Base-by-base conservation (phyloP, 64 coral and sea anemone species). In the Cladopsammia gracilis region DNA sequence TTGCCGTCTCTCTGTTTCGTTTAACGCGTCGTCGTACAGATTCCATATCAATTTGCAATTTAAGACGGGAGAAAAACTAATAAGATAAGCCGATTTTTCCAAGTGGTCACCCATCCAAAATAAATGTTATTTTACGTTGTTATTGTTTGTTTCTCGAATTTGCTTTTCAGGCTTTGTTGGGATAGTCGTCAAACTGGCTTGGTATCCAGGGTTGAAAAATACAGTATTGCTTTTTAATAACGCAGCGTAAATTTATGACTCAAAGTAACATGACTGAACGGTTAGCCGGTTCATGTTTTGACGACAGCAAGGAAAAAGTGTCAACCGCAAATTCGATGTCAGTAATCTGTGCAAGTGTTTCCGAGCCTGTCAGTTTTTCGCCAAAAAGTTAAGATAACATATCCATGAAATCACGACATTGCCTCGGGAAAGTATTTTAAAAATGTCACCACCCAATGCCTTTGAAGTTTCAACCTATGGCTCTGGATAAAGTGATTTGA, bases 11-110 rank as follows among this genome's bases (percentile, higher is more conserved):
- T 34, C 34, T 34, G 34, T 34, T 34, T 34, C 34, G 34, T 34
- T 34, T 34, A 34, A 34, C 34, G 34, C 34, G 34, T 34, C 34
- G 34, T 34, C 34, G 34, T 34, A 49, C 42, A 75, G 11, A 84
- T 84, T n/a, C 44, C 47, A n/a, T 34, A 10, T 84, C 48, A 84
- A 48, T 68, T 84, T 67, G 80, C 61, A 84, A 84, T 44, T 48
- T 68, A 22, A 84, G 80, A 84, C 80, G 60, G 15, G 44, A 20
- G 46, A 20, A 50, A 64, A 66, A 64, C 80, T 84, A 84, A 84
- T 84, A 84, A 48, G 80, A 50, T 84, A 84, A 84, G 80, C 80
- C 80, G 80, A 68, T 84, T 84, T 84, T 24, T 7, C 57, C 64
- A 64, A 84, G 80, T 84, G 80, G 80, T 68, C 46, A 50, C 34